Evolutionary conservation across 2,113 vertebrate genomes (phyloP).

Genomic region (Zosterops lateralis): DNA sequence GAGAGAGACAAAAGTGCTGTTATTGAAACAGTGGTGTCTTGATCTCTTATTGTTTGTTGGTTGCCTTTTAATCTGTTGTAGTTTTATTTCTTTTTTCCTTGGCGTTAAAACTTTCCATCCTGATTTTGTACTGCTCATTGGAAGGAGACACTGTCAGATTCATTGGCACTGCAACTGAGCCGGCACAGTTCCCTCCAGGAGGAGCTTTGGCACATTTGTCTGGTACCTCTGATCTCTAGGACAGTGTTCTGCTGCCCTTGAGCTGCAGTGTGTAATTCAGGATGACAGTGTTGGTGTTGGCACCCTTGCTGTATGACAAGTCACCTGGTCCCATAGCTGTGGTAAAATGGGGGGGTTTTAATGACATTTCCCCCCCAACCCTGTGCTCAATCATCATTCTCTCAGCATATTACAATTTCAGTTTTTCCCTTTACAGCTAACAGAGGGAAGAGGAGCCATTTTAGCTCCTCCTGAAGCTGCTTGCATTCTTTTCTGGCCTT

Average conservation of each 20-base stretch:
- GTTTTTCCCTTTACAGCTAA: background rate
- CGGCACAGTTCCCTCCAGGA: background rate
- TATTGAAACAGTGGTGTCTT: background rate
- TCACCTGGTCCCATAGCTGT: background rate
- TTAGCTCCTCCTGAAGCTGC: background rate
- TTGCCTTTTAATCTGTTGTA: background rate
- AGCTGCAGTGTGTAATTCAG: background rate
- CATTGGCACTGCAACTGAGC: background rate
- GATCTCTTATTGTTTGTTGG: background rate
- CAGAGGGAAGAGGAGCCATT: background rate
- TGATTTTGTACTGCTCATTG: background rate
- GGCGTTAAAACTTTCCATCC: background rate
- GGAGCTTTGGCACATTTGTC: background rate
- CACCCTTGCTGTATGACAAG: fast-evolving
- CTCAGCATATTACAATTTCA: background rate
- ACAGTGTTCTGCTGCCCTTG: conserved; percentile 1
- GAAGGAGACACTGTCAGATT: background rate
- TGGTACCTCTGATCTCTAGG: background rate
- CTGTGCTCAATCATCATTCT: background rate
- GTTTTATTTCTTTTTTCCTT: background rate
- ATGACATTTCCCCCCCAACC: background rate
- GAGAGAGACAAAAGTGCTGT: background rate
- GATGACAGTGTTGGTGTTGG: background rate
- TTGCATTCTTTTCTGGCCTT: background rate
- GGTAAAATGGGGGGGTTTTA: background rate